phyloP scores from a whole-genome alignment of 2,113 vertebrate species.

The Oryzias melastigma region DNA sequence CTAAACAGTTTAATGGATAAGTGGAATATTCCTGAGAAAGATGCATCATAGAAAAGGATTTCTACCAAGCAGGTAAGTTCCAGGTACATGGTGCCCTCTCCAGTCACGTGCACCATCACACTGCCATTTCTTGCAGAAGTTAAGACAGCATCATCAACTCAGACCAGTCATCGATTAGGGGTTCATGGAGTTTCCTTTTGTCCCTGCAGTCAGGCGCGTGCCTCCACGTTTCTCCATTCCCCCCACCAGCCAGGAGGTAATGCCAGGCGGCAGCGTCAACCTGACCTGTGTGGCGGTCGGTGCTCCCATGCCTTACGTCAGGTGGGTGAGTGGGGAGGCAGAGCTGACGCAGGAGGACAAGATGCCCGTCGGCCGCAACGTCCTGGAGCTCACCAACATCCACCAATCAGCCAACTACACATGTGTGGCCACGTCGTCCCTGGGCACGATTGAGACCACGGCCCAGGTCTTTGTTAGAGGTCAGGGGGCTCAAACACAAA shows the following conservation, averaged over 20 bases:
- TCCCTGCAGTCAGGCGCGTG: slow-evolving; percentile 91
- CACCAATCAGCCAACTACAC: slow-evolving; percentile 93
- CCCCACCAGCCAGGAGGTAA: slow-evolving; percentile 94
- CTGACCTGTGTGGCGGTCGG: slow-evolving; percentile 96
- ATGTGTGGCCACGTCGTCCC: slow-evolving; percentile 92
- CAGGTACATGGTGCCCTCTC: too few species aligned
- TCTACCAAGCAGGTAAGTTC: too few species aligned
- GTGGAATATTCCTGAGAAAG: too few species aligned
- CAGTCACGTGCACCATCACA: too few species aligned
- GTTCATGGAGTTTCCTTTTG: slow-evolving; percentile 58
- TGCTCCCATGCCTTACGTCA: slow-evolving; percentile 95
- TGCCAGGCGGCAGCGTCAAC: slow-evolving; percentile 96
- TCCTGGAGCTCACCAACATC: slow-evolving; percentile 91
- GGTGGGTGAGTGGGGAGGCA: slow-evolving; percentile 88
- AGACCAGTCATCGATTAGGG: too few species aligned
- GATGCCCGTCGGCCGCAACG: slow-evolving; percentile 92
- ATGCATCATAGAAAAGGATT: too few species aligned
- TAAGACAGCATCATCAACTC: too few species aligned
- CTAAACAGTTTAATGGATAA: too few species aligned
- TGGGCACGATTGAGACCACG: slow-evolving; percentile 92
- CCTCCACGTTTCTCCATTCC: slow-evolving; percentile 98
- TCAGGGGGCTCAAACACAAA: slow-evolving; percentile 47
- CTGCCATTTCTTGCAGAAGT: too few species aligned
- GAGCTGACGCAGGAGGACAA: slow-evolving; percentile 93
- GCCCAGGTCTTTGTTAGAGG: slow-evolving; percentile 97